A percentile compares a stretch with the other conserved stretches of the same genome.
These are phyloP conservation scores for Eupithecia pulchellata DNA, from an alignment of 2,888 invertebrate species.

Conservation along the genomic window DNA sequence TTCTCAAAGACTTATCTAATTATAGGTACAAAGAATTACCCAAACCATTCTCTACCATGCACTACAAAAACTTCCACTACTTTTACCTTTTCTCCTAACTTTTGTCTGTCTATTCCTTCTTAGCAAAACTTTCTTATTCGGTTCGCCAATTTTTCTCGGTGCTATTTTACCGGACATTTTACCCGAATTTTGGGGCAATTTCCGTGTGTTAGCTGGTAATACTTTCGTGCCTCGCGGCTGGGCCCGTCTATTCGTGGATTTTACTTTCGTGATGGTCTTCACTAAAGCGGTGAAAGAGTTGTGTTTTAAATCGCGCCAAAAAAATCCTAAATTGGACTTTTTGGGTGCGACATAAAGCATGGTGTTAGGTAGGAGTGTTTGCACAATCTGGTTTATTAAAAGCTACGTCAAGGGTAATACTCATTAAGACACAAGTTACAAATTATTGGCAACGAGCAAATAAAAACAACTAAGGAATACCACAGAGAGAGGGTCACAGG, in stretches of 20 bases:
- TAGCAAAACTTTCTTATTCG: conserved; percentile 63
- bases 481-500: neutral
- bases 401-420: too few relatives aligned
- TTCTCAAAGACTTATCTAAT: neutral
- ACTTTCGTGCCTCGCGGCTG: conserved; percentile 39
- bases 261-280: conserved; percentile 46
- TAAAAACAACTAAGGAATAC: neutral
- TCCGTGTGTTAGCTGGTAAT: conserved; percentile 52
- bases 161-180: conserved; percentile 43
- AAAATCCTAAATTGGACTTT: neutral
- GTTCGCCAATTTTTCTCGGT: conserved; percentile 61
- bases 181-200: conserved; percentile 58
- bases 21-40: neutral
- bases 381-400: conserved; percentile 24
- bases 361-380: conserved; percentile 13
- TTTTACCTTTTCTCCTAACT: conserved; percentile 75
- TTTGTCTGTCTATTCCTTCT: conserved; percentile 66
- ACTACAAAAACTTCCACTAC: conserved; percentile 11
- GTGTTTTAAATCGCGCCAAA: conserved; percentile 23
- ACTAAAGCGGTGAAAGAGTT: conserved; percentile 49
- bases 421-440: neutral
- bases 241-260: conserved; percentile 33
- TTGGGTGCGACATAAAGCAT: neutral
- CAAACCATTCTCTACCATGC: conserved; percentile 7
- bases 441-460: neutral